Conservation (phyloP, 2,797 vertebrate genomes). For the Danio tinwini region DNA sequence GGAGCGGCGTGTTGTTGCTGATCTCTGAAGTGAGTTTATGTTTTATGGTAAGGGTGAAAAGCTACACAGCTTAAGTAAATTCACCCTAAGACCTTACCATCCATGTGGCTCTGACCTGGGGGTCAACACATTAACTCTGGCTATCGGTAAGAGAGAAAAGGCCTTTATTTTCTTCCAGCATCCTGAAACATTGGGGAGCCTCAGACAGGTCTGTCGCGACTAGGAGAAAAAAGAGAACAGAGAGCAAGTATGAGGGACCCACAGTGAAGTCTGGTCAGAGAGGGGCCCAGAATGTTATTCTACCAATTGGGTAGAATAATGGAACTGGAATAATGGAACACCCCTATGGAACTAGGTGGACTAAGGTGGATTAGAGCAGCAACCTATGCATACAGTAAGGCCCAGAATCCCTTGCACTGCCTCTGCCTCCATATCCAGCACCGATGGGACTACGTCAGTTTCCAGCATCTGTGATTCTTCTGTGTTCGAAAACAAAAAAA, state of each 20-base stretch:
- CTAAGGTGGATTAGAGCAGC: neutral
- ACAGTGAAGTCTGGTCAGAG: too few relatives aligned
- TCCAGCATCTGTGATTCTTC: conserved; percentile 22
- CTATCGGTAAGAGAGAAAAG: conserved; percentile 35
- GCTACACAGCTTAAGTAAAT: neutral
- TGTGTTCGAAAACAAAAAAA: conserved; percentile 14
- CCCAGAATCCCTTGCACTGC: neutral
- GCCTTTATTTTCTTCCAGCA: conserved; percentile 18
- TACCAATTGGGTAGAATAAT: too few relatives aligned
- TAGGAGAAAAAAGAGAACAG: neutral
- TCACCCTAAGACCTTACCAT: conserved; percentile 7
- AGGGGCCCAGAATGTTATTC: neutral
- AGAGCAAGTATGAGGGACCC: too few relatives aligned
- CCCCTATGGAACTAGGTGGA: neutral
- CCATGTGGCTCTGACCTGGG: conserved; percentile 9
- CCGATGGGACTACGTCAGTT: conserved; percentile 15
- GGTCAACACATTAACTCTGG: conserved; percentile 17
- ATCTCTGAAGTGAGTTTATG: neutral
- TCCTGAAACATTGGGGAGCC: conserved; percentile 2
- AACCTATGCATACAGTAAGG: neutral
- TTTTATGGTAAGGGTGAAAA: conserved; percentile 4
- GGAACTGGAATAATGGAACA: too few relatives aligned
- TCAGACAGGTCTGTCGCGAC: neutral
- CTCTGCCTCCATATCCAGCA: neutral
- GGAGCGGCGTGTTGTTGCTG: neutral